phyloP scores from a whole-genome alignment of 1,140 invertebrate species.

The Orchestia grillus region DNA sequence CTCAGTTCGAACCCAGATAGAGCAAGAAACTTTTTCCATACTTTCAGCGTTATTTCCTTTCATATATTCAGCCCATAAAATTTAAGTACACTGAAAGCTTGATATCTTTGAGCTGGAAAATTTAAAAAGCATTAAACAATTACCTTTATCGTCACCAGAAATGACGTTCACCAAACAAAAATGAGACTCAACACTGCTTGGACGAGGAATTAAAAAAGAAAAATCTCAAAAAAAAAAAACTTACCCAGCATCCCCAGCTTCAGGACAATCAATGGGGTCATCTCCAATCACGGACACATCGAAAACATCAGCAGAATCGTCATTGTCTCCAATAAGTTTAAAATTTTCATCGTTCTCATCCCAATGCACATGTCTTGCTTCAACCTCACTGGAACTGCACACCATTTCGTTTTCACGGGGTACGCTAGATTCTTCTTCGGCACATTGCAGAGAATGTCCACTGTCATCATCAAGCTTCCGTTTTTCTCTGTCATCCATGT shows the following conservation, averaged over 20 bases:
- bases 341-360: not conserved
- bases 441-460: not conserved
- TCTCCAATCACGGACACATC: not conserved
- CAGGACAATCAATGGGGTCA: not conserved
- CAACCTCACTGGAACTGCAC: not conserved
- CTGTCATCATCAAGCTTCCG: not conserved
- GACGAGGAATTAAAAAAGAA: not conserved
- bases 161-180: too few relatives aligned
- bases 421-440: not conserved
- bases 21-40: too few relatives aligned
- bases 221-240: not conserved
- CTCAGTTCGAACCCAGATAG: too few relatives aligned
- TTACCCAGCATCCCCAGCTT: not conserved
- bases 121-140: not conserved
- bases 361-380: not conserved
- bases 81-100: not conserved
- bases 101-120: not conserved
- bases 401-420: not conserved
- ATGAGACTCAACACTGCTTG: too few relatives aligned
- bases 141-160: not conserved
- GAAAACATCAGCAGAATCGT: not conserved
- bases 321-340: not conserved
- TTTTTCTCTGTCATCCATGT: not conserved
- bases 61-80: not conserved
- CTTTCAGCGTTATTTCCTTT: not conserved